phyloP scores from a whole-genome alignment of 2,113 vertebrate species.

The Blennius ocellaris region DNA sequence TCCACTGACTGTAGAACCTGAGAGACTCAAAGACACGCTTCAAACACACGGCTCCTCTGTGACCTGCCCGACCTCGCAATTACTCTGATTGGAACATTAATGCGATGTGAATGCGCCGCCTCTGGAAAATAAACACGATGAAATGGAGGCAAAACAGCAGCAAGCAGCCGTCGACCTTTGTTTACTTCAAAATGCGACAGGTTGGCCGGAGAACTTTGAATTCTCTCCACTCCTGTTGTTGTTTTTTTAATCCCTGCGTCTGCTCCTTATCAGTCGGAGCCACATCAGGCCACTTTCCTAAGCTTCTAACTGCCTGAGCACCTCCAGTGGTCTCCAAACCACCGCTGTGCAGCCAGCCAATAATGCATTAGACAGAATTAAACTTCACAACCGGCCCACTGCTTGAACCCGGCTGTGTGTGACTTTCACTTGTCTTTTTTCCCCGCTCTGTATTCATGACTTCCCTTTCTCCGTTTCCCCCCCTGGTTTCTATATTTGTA shows the following conservation, averaged over 20 bases:
- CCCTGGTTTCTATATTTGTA: slow-evolving; percentile 29
- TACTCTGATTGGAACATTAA: too few relatives aligned
- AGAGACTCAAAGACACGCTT: too few relatives aligned
- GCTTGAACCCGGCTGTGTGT: slow-evolving; percentile 2
- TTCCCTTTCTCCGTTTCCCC: background rate
- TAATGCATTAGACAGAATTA: slow-evolving; percentile 40
- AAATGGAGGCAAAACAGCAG: too few relatives aligned
- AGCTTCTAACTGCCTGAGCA: slow-evolving; percentile 2
- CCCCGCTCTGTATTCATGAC: slow-evolving; percentile 9
- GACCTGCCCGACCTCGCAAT: too few relatives aligned
- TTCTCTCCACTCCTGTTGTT: background rate
- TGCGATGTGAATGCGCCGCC: too few relatives aligned
- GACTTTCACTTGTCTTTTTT: slow-evolving; percentile 11
- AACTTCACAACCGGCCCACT: slow-evolving; percentile 26
- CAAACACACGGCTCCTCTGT: too few relatives aligned
- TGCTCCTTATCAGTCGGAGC: slow-evolving; percentile 1
- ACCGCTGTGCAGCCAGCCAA: slow-evolving; percentile 4
- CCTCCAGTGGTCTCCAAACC: slow-evolving; percentile 10
- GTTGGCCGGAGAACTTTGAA: too few relatives aligned
- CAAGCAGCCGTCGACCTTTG: too few relatives aligned
- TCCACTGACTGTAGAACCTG: too few relatives aligned
- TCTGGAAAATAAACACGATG: too few relatives aligned
- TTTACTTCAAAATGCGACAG: too few relatives aligned
- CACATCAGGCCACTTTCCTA: background rate
- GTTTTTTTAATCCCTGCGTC: slow-evolving; percentile 4